These are phyloP conservation scores for Phocoena sinus DNA, from an alignment of 2,113 vertebrate genomes.

Conservation along the genomic window DNA sequence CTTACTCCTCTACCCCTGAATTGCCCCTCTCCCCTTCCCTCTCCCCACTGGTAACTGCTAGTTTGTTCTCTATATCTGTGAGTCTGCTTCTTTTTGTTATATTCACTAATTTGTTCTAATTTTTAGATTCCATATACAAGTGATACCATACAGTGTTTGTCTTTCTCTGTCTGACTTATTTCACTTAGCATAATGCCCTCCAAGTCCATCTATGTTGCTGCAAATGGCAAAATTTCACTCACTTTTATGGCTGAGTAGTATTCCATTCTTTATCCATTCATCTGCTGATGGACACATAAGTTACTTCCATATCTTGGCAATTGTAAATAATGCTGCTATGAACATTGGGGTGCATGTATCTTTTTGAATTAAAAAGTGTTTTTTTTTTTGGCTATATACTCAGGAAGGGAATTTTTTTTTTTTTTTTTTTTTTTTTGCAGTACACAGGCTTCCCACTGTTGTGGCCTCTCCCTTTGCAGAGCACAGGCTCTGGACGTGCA, in stretches of 20 bases:
- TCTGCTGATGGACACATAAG: neutral
- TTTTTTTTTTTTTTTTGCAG: too few relatives aligned
- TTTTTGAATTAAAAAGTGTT: neutral
- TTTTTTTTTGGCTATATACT: neutral
- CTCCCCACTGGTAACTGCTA: neutral
- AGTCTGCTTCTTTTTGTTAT: neutral
- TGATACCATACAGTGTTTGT: neutral
- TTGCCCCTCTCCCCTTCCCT: neutral
- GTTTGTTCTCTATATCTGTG: neutral
- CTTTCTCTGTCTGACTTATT: neutral
- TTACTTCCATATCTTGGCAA: neutral
- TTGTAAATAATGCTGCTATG: neutral
- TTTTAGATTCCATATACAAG: neutral
- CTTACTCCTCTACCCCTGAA: neutral
- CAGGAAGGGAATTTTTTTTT: neutral
- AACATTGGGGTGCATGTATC: neutral
- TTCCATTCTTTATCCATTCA: neutral
- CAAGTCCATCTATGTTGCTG: neutral
- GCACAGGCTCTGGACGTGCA: too few relatives aligned
- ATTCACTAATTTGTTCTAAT: neutral
- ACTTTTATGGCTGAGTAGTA: neutral
- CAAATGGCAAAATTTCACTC: neutral
- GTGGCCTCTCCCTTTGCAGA: too few relatives aligned
- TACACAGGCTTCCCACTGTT: too few relatives aligned
- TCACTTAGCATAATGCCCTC: neutral